Base-by-base conservation (phyloP, 2,797 vertebrate species). In the Siniperca undulata region DNA sequence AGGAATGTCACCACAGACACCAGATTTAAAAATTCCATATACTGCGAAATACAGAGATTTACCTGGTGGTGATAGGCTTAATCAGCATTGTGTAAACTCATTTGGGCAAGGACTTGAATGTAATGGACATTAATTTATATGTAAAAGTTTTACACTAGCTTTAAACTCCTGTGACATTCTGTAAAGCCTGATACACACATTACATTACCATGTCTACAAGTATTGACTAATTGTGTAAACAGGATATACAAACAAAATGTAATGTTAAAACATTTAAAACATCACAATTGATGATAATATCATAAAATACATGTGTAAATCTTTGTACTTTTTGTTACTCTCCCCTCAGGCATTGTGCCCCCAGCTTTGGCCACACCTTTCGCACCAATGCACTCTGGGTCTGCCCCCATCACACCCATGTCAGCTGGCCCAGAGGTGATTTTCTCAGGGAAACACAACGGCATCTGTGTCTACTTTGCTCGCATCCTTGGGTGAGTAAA, bases 401-500 rank as follows among this genome's bases (percentile, higher is more conserved):
- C 93, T 55, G 94, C 93, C 16, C 91, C 96, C 16, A 70, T 98
- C 77, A 87, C 96, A 0, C 95, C 96, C 34, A 86, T 98, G 92
- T 92, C 96, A 30, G 94, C 96, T 34, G 97, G 97, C n/a, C 97
- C 98, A 0, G 98, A 99, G 92, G 96, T 98, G 80, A 95, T 99
- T 27, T 99, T 97, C 94, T 99, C 99, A 30, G 98, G 98, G 72
- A 99, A 98, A 83, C 98, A 99, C 93, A 97, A 98, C 7, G 98
- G 98, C 70, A 98, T 99, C 89, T 97, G 97, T 91, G 94, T 99
- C 90, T 99, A 99, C 92, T 99, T 99, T 81, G 96, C 97, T 72
- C 97, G 99, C 58, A 98, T 99, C 87, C 95, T 99, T 61, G 98
- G 98, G 98, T 99, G 76, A 96, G 96, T 91, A 55, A 83, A 60